Evolutionary conservation across 2,797 vertebrate species (phyloP).

Genomic region (Neoniphon sammara): DNA sequence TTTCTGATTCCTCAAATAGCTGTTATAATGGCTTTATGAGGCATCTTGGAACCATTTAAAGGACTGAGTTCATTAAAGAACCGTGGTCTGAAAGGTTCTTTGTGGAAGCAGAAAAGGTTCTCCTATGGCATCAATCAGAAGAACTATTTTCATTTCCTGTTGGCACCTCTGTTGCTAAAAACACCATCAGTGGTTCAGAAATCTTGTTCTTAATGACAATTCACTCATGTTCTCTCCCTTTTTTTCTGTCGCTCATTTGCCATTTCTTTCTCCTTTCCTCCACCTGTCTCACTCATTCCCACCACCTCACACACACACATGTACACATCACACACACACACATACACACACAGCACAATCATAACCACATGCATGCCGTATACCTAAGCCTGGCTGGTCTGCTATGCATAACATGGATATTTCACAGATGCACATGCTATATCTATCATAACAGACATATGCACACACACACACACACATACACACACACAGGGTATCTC

Average conservation of each 20-base stretch:
- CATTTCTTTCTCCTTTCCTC: neutral
- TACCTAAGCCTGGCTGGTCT: conserved; percentile 26
- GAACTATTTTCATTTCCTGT: too few relatives aligned
- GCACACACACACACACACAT: neutral
- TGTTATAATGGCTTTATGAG: too few relatives aligned
- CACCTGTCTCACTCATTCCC: neutral
- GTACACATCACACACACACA: neutral
- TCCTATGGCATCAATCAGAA: too few relatives aligned
- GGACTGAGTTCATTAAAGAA: too few relatives aligned
- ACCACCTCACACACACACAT: neutral
- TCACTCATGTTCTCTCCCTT: neutral
- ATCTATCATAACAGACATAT: conserved; percentile 21
- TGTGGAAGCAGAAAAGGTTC: too few relatives aligned
- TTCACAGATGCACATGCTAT: conserved; percentile 34
- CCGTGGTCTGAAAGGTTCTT: too few relatives aligned
- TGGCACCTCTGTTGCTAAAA: too few relatives aligned
- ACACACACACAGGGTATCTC: neutral
- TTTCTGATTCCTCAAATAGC: too few relatives aligned
- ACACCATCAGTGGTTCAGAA: neutral
- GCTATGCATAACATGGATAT: conserved; percentile 46
- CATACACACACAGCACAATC: conserved; percentile 2
- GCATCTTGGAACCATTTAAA: too few relatives aligned
- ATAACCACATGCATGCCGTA: conserved; percentile 23
- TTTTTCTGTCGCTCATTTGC: neutral
- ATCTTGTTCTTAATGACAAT: neutral